Evolutionary conservation across 2,113 vertebrate species (phyloP), one percentile per base, ranked within the genome.

Genomic region (Albula goreensis): DNA sequence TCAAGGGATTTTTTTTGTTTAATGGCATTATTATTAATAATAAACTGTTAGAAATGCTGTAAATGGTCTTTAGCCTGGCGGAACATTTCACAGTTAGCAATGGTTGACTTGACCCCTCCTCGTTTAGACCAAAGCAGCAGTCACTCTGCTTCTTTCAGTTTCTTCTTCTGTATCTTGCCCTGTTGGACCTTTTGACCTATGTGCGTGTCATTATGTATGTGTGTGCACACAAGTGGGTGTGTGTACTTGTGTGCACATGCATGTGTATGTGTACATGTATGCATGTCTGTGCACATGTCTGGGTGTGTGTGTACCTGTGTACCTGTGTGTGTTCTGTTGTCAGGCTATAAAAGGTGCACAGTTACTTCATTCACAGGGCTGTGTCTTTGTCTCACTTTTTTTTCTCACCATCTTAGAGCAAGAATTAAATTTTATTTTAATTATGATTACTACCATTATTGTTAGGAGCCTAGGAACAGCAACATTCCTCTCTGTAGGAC

Each of bases 361-460:
- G 41, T 8, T 52, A 79, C 25, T 85, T 48, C 41, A 41, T 78
- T 22, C 19, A 50, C 17, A 49, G 41, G 78, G 86, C 88, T 88
- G 70, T 50, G 19, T 74, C n/a, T 1, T 22, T 63, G 17, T n/a
- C 6, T 56, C 53, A 56, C 12, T 56, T 56, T 56, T 41, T 31
- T 2, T 19, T 74, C 22, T 31, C 70, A 31, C 31, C 2, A 31
- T 74, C 31, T 74, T 31, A 70, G 63, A 1, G 63, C 17, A 22
- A 74, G 70, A 56, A 9, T 85, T 51, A 49, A 85, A 85, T 88
- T 78, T 89, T 15, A 78, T 78, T 87, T 90, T 85, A 10, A 66
- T 80, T 10, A 60, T 82, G 82, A 0, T 63, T 85, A 63, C 82
- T 52, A 5, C 53, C 56, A 74, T 19, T 53, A 77, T 11, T 9